Evolutionary conservation across 2,113 vertebrate genomes (phyloP).

Genomic region (Strix uralensis): DNA sequence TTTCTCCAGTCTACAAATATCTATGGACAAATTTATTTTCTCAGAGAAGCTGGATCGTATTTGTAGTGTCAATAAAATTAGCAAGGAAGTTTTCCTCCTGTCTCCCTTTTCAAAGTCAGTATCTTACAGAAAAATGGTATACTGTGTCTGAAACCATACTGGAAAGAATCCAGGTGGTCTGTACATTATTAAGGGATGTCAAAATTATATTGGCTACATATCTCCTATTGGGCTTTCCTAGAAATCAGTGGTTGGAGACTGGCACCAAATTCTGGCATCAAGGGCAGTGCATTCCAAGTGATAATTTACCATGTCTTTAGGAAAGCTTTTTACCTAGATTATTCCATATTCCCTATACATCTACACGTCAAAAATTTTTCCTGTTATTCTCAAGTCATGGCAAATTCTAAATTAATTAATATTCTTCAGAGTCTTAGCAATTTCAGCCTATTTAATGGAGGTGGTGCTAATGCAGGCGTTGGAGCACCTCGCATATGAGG

Average conservation of each 20-base stretch:
- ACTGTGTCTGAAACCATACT: neutral
- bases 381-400: neutral
- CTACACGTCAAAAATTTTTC: neutral
- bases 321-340: neutral
- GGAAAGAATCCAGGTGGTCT: neutral
- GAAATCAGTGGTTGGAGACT: neutral
- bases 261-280: neutral
- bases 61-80: slow-evolving; percentile 31
- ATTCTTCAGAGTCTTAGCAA: neutral
- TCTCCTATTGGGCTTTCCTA: neutral
- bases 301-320: neutral
- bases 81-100: neutral
- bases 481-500: neutral
- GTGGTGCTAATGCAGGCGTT: neutral
- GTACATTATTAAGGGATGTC: neutral
- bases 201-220: neutral
- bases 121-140: neutral
- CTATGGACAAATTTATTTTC: neutral
- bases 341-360: neutral
- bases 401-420: neutral
- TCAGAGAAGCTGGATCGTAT: neutral
- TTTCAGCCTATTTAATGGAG: neutral
- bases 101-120: neutral
- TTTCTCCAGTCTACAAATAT: neutral
- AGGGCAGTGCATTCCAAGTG: neutral